These are phyloP conservation scores for Lycaena phlaeas DNA, from an alignment of 2,888 invertebrate species.

Conservation along the genomic window DNA sequence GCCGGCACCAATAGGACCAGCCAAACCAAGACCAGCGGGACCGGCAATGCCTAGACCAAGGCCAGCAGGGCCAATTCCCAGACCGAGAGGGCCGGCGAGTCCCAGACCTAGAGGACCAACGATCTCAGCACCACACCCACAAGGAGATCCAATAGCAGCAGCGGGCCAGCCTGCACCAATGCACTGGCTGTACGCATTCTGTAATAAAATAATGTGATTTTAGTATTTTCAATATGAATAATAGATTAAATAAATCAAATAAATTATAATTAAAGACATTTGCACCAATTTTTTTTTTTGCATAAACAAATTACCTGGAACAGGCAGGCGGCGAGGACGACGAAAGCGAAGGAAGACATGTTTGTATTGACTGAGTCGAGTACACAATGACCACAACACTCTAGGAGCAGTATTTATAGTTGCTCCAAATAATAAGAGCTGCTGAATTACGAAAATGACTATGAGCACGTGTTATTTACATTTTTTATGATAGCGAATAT, in stretches of 20 bases:
- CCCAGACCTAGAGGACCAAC: slow-evolving; percentile 16
- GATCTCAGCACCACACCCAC: no score
- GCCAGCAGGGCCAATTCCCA: slow-evolving; percentile 6
- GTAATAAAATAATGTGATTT: no score
- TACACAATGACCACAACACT: not conserved
- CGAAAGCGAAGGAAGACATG: not conserved
- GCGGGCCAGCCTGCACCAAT: not conserved
- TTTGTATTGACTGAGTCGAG: not conserved
- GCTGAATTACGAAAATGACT: slow-evolving; percentile 4
- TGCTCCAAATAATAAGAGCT: not conserved
- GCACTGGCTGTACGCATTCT: slow-evolving; percentile 12
- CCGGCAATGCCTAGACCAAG: slow-evolving; percentile 18
- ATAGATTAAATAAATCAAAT: no score
- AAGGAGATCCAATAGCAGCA: not conserved
- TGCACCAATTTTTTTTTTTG: no score
- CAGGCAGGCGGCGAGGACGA: slow-evolving; percentile 21
- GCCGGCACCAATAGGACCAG: slow-evolving; percentile 9
- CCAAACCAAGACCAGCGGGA: slow-evolving; percentile 10
- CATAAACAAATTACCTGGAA: slow-evolving; percentile 20
- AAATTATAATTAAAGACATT: no score
- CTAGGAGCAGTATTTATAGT: not conserved
- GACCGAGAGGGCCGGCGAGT: slow-evolving; percentile 11
- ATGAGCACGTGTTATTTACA: not conserved
- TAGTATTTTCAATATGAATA: no score
- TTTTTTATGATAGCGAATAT: not conserved